These are phyloP conservation scores for Calliphora vomitoria DNA, from an alignment of 2,888 invertebrate genomes.

Conservation along the genomic window DNA sequence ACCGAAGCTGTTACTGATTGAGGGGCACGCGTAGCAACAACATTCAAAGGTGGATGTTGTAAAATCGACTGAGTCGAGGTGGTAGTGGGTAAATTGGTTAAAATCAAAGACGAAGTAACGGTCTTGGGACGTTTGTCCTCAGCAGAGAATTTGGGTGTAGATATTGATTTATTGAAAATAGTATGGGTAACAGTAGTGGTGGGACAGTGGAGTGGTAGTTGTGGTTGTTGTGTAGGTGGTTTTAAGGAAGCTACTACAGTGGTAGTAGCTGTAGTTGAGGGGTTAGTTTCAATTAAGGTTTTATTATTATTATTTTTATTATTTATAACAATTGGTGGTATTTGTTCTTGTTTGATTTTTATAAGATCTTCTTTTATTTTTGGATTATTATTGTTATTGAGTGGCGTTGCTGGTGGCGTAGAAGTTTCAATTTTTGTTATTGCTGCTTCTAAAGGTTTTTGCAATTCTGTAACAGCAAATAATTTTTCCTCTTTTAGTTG, in stretches of 20 bases:
- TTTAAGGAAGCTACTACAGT: conserved; percentile 30
- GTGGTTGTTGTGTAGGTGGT: conserved; percentile 50
- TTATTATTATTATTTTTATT: conserved; percentile 48
- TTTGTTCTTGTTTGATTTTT: conserved; percentile 69
- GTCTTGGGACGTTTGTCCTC: conserved; percentile 67
- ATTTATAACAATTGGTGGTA: conserved; percentile 38
- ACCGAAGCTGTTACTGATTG: conserved; percentile 81
- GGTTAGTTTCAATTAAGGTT: conserved; percentile 15
- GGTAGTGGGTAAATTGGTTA: conserved; percentile 67
- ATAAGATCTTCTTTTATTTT: conserved; percentile 62
- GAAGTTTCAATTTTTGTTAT: conserved; percentile 56
- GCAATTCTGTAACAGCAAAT: conserved; percentile 38
- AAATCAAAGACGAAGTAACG: conserved; percentile 67
- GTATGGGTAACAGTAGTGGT: conserved; percentile 70
- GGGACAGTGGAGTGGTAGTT: conserved; percentile 66
- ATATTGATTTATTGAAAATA: conserved; percentile 62
- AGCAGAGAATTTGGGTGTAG: conserved; percentile 51
- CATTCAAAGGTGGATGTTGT: conserved; percentile 72
- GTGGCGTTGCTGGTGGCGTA: conserved; percentile 73
- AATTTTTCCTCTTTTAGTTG: conserved; percentile 26
- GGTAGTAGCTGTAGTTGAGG: conserved; percentile 47
- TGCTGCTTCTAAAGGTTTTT: conserved; percentile 29
- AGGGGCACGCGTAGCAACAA: conserved; percentile 74
- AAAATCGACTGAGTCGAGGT: conserved; percentile 71
- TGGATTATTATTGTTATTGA: conserved; percentile 66